phyloP scores from a whole-genome alignment of 2,888 invertebrate species.

The Lysandra bellargus region DNA sequence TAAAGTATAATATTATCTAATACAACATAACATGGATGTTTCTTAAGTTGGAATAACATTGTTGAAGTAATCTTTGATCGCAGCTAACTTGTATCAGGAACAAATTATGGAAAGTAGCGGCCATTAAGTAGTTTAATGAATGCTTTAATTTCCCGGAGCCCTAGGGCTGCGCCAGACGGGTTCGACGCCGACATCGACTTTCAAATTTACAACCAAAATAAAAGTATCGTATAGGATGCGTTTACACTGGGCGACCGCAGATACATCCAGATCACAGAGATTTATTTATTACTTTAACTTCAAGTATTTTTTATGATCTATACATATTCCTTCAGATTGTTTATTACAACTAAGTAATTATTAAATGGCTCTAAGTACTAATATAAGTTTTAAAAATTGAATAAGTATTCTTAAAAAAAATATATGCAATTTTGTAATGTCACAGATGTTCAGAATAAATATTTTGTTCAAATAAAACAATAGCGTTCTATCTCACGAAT shows the following conservation, averaged over 20 bases:
- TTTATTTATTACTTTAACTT: too few relatives aligned
- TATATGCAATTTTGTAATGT: too few relatives aligned
- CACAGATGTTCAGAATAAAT: background rate
- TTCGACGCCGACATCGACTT: constrained; percentile 52
- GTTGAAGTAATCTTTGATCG: background rate
- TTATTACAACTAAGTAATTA: too few relatives aligned
- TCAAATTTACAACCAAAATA: constrained; percentile 27
- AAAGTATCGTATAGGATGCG: background rate
- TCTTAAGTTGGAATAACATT: background rate
- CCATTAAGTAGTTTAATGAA: background rate
- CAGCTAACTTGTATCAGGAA: background rate
- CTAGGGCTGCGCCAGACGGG: background rate
- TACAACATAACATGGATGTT: too few relatives aligned
- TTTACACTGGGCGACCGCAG: background rate
- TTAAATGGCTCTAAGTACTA: too few relatives aligned
- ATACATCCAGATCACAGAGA: background rate
- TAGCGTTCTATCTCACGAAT: background rate
- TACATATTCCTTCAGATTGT: too few relatives aligned
- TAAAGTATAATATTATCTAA: too few relatives aligned
- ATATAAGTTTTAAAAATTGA: too few relatives aligned
- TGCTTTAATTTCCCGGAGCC: constrained; percentile 5
- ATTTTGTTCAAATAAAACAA: too few relatives aligned
- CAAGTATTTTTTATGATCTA: too few relatives aligned
- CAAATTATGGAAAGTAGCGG: background rate
- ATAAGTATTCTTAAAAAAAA: too few relatives aligned